Percentiles rank a stretch among this genome's conserved stretches.
Conservation (phyloP, 2,797 vertebrate species). For the Melanotaenia boesemani region DNA sequence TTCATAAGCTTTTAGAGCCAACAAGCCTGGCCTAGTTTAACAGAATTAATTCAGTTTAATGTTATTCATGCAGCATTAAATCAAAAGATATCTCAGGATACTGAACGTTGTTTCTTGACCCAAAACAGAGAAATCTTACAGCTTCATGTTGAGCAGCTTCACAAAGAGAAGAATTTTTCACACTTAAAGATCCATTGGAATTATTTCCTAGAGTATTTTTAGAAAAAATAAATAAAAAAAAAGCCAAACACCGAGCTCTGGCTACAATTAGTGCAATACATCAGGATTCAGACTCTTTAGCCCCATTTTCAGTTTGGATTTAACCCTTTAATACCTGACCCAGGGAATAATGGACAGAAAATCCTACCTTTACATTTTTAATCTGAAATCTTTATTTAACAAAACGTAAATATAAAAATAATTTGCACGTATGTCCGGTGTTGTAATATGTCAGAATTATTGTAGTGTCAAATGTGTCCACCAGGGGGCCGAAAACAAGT, state of each 20-base stretch:
- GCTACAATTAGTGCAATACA: no score
- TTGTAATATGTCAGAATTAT: no score
- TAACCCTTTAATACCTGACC: background rate
- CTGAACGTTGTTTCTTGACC: background rate
- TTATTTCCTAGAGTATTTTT: background rate
- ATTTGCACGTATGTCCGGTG: no score
- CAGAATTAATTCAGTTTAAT: slow-evolving; percentile 1
- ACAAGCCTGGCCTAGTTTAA: background rate
- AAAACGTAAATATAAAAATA: no score
- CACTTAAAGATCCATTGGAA: no score
- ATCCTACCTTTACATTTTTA: no score
- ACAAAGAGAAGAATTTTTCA: background rate
- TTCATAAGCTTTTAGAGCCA: background rate
- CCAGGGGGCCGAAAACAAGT: no score
- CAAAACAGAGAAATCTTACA: background rate
- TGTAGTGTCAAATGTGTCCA: no score
- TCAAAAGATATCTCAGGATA: slow-evolving; percentile 2
- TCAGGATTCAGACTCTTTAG: no score
- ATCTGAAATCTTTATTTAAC: no score
- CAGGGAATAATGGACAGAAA: no score
- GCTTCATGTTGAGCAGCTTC: background rate
- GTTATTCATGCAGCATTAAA: slow-evolving; percentile 13
- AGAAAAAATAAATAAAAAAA: background rate
- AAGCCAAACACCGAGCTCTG: background rate
- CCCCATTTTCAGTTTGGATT: background rate